phyloP scores from a whole-genome alignment of 1,140 invertebrate species.

The Camponotus vicinus region DNA sequence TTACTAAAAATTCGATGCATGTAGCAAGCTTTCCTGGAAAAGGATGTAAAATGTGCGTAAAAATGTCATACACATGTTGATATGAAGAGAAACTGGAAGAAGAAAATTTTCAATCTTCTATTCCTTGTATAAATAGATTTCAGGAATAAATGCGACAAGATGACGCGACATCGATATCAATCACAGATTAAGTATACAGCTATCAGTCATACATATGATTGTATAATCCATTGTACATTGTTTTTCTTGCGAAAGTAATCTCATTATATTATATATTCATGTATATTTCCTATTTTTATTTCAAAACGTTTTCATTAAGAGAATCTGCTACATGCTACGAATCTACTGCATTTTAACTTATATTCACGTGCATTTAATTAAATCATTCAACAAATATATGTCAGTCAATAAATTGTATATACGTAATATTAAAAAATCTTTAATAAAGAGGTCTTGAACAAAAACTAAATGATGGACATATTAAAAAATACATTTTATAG shows the following conservation, averaged over 20 bases:
- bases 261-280: neutral
- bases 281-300: neutral
- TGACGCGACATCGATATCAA: constrained; percentile 2
- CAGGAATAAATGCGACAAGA: constrained; percentile 11
- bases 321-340: constrained; percentile 26
- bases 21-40: constrained; percentile 14
- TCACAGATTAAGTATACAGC: constrained; percentile 22
- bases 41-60: neutral
- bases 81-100: neutral
- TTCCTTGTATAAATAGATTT: constrained; percentile 19
- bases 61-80: neutral
- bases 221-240: constrained; percentile 5
- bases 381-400: neutral
- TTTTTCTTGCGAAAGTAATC: constrained; percentile 18
- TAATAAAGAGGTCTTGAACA: neutral
- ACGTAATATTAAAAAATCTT: neutral
- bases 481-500: neutral
- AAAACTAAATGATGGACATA: neutral
- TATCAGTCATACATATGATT: constrained; percentile 6
- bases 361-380: neutral
- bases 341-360: neutral
- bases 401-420: neutral
- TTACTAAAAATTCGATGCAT: constrained; percentile 17
- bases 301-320: neutral
- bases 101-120: constrained; percentile 6